Percentiles rank a stretch among this genome's conserved stretches.
These are phyloP conservation scores for Cepaea nemoralis DNA, from an alignment of 1,140 invertebrate species.

Conservation along the genomic window DNA sequence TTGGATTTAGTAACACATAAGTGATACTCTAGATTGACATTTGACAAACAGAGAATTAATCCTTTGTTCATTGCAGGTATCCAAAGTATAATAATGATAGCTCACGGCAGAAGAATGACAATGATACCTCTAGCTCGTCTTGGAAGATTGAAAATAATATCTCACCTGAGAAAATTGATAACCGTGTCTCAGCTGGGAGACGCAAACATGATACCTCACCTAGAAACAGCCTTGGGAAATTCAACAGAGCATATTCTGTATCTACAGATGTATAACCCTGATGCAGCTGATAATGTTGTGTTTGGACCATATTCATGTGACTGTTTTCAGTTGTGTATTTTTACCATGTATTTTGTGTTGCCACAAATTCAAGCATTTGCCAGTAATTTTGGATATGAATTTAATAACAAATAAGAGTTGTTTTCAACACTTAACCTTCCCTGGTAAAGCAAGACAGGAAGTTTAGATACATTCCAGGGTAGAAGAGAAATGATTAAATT, in stretches of 20 bases:
- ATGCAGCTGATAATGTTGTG: background rate
- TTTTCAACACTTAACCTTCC: no score
- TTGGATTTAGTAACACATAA: no score
- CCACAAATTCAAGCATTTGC: no score
- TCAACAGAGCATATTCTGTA: constrained; percentile 13
- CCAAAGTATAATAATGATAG: constrained; percentile 27
- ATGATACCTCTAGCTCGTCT: background rate
- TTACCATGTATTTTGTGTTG: no score
- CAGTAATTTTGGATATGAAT: no score
- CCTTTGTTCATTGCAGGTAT: constrained; percentile 21
- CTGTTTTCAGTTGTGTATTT: no score
- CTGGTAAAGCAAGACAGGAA: no score
- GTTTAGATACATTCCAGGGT: no score
- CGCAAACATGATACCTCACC: background rate
- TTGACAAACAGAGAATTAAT: background rate
- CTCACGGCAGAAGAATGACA: background rate
- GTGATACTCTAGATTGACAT: no score
- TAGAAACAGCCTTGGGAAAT: background rate
- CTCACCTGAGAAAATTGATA: background rate
- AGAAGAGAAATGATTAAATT: no score
- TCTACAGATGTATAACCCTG: background rate
- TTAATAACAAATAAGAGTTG: no score
- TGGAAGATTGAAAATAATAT: background rate
- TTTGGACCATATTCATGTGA: no score
- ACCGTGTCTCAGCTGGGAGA: background rate